Base-by-base conservation (phyloP, 2,113 vertebrate species). In the Melanotaenia duboulayi region DNA sequence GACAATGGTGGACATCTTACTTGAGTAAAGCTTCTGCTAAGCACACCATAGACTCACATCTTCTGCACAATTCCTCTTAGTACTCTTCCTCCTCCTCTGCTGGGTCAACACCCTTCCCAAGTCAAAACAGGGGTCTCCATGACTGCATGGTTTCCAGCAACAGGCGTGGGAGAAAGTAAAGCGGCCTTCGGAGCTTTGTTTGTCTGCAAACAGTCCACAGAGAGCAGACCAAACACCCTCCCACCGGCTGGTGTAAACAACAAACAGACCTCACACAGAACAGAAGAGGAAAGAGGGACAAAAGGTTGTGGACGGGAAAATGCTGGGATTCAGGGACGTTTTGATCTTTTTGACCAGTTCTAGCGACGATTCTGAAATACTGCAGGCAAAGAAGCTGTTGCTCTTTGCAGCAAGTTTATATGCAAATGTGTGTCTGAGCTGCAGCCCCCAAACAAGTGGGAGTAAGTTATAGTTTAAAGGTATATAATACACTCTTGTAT, bases 111-210 rank as follows among this genome's bases (percentile, higher is more conserved):
- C 58, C 49, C 72, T 14, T 35, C 32, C 42, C 23, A 48, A 50
- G 80, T 48, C 76, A 80, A 80, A 87, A 72, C 72, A 80, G 65
- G 1, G 22, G 64, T 57, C 52, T 10, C 56, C 6, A 6, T 28
- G 81, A 67, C 65, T 51, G 22, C 66, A 48, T 42, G 11, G 24
- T 52, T 87, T 65, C 52, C 35, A 48, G 73, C 74, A 71, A 71
- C 37, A 40, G 23, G 74, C 52, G n/a, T 81, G 81, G 74, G 70
- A 80, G 82, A 66, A 56, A 74, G 66, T 24, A 74, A 16, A 54
- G 48, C 8, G 70, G 78, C 79, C 72, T 83, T 86, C 75, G 42
- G 55, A 69, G 74, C 63, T 71, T 62, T 83, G 81, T 86, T 81
- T 78, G 70, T 77, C 70, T 76, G 70, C 58, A 83, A 84, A 83